Conservation (phyloP, 2,113 vertebrate species). For the Phocoena phocoena region DNA sequence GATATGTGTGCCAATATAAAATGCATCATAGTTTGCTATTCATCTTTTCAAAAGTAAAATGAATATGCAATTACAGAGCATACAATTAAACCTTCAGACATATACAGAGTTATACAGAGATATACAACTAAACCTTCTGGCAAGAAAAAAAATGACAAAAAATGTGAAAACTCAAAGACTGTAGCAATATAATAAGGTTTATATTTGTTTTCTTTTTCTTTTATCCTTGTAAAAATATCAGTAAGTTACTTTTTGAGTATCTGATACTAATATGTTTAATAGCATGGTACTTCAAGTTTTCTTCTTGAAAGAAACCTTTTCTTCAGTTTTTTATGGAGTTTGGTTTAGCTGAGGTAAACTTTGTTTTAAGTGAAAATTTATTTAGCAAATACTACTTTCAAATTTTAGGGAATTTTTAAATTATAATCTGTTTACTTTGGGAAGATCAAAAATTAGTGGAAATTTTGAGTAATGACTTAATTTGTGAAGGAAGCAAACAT, state of each 20-base stretch:
- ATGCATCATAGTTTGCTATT: not conserved
- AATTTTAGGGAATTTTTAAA: not conserved
- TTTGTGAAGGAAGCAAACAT: not conserved
- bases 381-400: not conserved
- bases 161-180: not conserved
- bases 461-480: not conserved
- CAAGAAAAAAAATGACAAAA: not conserved
- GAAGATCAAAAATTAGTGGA: not conserved
- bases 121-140: not conserved
- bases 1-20: not conserved
- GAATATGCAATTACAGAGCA: not conserved
- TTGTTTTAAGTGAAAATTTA: not conserved
- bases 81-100: not conserved
- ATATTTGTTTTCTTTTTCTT: not conserved
- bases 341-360: not conserved
- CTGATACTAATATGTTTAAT: not conserved
- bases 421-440: not conserved
- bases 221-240: not conserved
- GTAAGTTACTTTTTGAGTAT: not conserved
- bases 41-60: slow-evolving; percentile 43
- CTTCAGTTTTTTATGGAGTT: not conserved
- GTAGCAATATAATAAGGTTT: not conserved
- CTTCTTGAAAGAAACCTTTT: too few relatives aligned
- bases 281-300: not conserved
- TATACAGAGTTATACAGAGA: not conserved